These are phyloP conservation scores for Takifugu ocellatus DNA, from an alignment of 2,797 vertebrate genomes.

Conservation along the genomic window DNA sequence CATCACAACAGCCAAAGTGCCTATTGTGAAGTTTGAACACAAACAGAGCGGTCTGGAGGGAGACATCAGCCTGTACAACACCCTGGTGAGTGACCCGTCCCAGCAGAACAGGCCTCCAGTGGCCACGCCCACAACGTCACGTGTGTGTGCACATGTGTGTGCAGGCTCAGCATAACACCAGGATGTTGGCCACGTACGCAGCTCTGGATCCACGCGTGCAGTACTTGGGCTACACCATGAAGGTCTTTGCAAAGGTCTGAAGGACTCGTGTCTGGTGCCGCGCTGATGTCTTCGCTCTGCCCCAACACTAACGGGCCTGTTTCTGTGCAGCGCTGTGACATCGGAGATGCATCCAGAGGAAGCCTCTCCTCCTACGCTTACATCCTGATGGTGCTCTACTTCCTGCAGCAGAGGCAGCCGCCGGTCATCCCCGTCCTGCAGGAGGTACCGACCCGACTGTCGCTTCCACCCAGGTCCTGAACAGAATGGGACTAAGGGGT, in stretches of 20 bases:
- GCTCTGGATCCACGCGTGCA: conserved; percentile 94
- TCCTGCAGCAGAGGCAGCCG: conserved; percentile 93
- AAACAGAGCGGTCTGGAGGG: conserved; percentile 92
- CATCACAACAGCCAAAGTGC: conserved; percentile 99
- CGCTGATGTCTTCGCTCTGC: no score
- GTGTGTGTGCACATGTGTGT: conserved; percentile 3
- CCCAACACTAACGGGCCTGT: conserved; percentile 1
- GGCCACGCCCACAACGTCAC: no score
- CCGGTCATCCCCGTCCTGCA: conserved; percentile 96
- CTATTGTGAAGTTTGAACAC: conserved; percentile 99
- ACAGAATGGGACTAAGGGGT: no score
- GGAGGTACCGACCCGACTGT: conserved; percentile 77
- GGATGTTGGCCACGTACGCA: conserved; percentile 95
- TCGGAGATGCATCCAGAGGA: conserved; percentile 96
- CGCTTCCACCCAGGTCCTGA: no score
- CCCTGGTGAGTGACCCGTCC: conserved; percentile 78
- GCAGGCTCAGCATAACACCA: conserved; percentile 97
- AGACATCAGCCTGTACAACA: conserved; percentile 98
- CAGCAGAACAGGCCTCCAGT: not conserved
- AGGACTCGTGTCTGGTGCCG: no score
- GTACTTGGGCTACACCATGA: conserved; percentile 95
- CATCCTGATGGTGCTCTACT: conserved; percentile 99
- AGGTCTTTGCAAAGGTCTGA: conserved; percentile 96
- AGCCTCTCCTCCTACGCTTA: conserved; percentile 98
- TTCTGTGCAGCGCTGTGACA: conserved; percentile 89